Base-by-base conservation (phyloP, 2,113 vertebrate species). In the Perognathus longimembris region DNA sequence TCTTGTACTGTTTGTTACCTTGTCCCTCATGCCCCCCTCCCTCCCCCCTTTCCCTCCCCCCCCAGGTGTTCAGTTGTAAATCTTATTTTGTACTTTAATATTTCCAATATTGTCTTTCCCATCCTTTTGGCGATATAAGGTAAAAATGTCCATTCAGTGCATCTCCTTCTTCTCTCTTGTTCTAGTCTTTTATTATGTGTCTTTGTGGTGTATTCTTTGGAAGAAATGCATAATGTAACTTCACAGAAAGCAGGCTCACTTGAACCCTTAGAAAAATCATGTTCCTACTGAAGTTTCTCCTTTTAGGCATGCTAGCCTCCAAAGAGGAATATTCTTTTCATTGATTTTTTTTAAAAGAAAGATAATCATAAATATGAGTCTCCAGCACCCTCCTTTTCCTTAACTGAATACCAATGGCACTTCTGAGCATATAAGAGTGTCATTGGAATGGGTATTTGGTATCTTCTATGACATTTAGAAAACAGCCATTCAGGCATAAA, bases 341-440 rank as follows among this genome's bases (percentile, higher is more conserved):
- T 21, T 71, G n/a, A 87, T 93, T 38, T 83, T 59, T 54, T 54
- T 54, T 54, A 54, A 45, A 45, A 45, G 91, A n/a, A 66, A 54
- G 85, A 83, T 24, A 86, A 45, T 0, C 3, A 0, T 61, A 66
- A 34, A 6, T 79, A 32, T 66, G 36, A 90, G 32, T 90, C 17
- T 17, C 69, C 0, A 78, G 18, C 30, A 85, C 61, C 54, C 12
- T 78, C 24, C 86, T 61, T 73, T 70, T 34, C 2, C 38, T 83
- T 88, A 64, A 74, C 70, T 78, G 34, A 82, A 92, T 87, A 34
- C 57, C 61, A 84, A 28, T 12, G 76, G 45, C 32, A 61, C n/a
- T 71, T 80, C 24, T 88, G 71, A 92, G 42, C 59, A 73, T 80
- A 93, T 93, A 63, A 80, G 28, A 87, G 20, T 36, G 9, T 92